Evolutionary conservation across 2,797 vertebrate genomes (phyloP).

Genomic region (Falco naumanni): DNA sequence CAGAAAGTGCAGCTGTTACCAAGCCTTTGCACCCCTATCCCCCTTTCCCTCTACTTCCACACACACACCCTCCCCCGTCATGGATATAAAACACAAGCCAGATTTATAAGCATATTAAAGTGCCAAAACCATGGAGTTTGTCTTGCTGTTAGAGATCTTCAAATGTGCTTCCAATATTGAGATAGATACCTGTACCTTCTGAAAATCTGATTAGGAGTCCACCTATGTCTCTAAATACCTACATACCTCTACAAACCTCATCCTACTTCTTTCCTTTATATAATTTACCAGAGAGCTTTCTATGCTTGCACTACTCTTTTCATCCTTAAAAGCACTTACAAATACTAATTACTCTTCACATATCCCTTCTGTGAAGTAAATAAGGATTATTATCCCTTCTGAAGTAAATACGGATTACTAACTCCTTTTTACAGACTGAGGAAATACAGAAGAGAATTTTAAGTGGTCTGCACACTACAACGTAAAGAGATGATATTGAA

Average conservation of each 20-base stretch:
- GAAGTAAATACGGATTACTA: conserved; percentile 36
- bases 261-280: not conserved
- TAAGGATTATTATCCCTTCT: conserved; percentile 32
- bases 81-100: not conserved
- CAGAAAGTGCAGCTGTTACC: not conserved
- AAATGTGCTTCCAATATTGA: not conserved
- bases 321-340: conserved; percentile 29
- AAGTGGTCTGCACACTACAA: not conserved
- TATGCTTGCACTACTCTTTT: not conserved
- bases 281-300: not conserved
- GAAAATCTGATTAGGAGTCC: not conserved
- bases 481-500: not conserved
- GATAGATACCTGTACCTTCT: not conserved
- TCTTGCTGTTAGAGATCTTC: not conserved
- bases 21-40: not conserved
- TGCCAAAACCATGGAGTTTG: not conserved
- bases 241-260: not conserved
- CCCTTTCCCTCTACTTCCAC: not conserved
- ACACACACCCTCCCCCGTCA: not conserved
- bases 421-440: not conserved
- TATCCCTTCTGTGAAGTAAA: conserved; percentile 36
- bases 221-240: not conserved
- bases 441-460: not conserved
- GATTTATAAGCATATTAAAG: not conserved
- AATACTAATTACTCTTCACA: conserved; percentile 45